A percentile compares a stretch with the other conserved stretches of the same genome.
These are phyloP conservation scores for Asteroscopus sphinx DNA, from an alignment of 2,888 invertebrate genomes.

Conservation along the genomic window DNA sequence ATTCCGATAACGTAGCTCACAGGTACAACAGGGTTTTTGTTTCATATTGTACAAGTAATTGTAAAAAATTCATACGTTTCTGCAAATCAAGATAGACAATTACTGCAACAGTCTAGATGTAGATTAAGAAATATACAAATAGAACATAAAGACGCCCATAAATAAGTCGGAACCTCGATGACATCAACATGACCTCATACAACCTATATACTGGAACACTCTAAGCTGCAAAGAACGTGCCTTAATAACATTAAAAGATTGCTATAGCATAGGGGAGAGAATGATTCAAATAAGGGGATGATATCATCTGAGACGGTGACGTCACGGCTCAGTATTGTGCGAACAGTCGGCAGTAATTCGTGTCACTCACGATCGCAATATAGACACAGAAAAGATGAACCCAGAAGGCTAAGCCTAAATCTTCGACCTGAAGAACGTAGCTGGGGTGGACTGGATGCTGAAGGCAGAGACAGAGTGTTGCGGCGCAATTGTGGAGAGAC, in stretches of 20 bases:
- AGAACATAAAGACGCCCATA: slow-evolving; percentile 6
- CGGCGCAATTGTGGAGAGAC: too few species aligned
- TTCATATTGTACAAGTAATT: too few species aligned
- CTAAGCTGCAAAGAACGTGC: slow-evolving; percentile 38
- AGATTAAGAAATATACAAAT: background rate
- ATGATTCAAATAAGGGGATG: slow-evolving; percentile 53
- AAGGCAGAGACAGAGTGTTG: too few species aligned
- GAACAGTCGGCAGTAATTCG: slow-evolving; percentile 25
- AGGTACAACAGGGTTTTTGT: too few species aligned
- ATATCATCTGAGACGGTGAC: slow-evolving; percentile 49
- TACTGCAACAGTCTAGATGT: background rate
- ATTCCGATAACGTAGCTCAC: too few species aligned
- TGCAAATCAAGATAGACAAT: too few species aligned
- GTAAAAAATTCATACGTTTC: too few species aligned
- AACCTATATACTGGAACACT: slow-evolving; percentile 26
- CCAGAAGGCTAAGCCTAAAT: slow-evolving; percentile 33
- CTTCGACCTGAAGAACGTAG: too few species aligned
- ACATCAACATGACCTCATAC: slow-evolving; percentile 33
- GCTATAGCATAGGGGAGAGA: slow-evolving; percentile 44
- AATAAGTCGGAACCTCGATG: slow-evolving; percentile 4
- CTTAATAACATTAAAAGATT: slow-evolving; percentile 52
- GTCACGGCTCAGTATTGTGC: slow-evolving; percentile 33
- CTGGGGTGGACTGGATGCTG: too few species aligned
- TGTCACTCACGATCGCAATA: slow-evolving; percentile 44
- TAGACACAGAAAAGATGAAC: slow-evolving; percentile 6